These are phyloP conservation scores for Aptenodytes patagonicus DNA, from an alignment of 2,113 vertebrate genomes.

Conservation along the genomic window DNA sequence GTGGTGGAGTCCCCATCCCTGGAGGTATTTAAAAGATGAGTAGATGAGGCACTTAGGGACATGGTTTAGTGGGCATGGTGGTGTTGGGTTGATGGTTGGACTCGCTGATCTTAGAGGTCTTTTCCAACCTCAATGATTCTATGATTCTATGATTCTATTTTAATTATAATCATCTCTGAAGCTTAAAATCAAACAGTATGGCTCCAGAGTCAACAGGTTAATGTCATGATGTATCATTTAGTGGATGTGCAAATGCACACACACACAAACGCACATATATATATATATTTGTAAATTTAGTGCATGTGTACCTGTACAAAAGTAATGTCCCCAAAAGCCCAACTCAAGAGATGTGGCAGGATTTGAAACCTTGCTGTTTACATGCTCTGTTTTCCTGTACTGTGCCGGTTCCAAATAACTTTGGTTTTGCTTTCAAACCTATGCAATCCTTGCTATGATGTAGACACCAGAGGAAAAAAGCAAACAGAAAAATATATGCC, in stretches of 20 bases:
- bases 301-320: not conserved
- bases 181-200: not conserved
- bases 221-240: not conserved
- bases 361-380: not conserved
- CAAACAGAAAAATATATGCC: not conserved
- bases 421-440: not conserved
- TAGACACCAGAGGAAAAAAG: not conserved
- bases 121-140: too few species aligned
- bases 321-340: not conserved
- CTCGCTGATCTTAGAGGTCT: too few species aligned
- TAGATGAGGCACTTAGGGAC: too few species aligned
- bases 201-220: not conserved
- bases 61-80: too few species aligned
- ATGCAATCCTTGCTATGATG: not conserved
- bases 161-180: not conserved
- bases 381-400: not conserved
- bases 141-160: not conserved
- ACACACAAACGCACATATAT: fast-evolving
- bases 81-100: too few species aligned
- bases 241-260: not conserved
- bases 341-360: not conserved
- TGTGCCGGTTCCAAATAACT: not conserved
- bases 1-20: too few species aligned
- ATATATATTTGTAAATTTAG: not conserved
- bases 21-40: too few species aligned